Evolutionary conservation across 1,140 invertebrate genomes (phyloP).

Genomic region (Cydia splendana): DNA sequence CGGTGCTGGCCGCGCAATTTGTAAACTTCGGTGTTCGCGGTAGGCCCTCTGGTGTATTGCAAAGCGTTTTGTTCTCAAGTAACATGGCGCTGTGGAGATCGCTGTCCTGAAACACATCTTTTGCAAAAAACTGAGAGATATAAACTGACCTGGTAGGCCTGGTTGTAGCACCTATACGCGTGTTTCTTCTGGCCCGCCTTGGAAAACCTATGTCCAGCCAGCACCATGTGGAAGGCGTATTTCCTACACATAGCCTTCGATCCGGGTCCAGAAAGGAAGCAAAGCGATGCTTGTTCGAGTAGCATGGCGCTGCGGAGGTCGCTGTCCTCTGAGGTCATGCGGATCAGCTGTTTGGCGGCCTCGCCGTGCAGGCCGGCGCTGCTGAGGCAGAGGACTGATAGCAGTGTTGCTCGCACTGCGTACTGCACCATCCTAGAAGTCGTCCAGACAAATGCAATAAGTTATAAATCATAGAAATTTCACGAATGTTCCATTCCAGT

Average conservation of each 20-base stretch:
- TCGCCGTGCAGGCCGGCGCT: slow-evolving; percentile 88
- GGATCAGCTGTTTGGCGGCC: slow-evolving; percentile 95
- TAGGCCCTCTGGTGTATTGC: too few species aligned
- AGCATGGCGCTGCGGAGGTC: slow-evolving; percentile 94
- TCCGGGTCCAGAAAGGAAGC: slow-evolving; percentile 88
- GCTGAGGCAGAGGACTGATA: slow-evolving; percentile 93
- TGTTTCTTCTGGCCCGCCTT: slow-evolving; percentile 95
- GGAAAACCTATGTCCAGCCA: slow-evolving; percentile 95
- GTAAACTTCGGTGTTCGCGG: too few species aligned
- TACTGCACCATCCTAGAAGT: slow-evolving; percentile 89
- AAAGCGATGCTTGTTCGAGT: slow-evolving; percentile 97
- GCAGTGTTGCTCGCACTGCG: slow-evolving; percentile 92
- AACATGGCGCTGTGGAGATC: too few species aligned
- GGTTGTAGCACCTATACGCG: slow-evolving; percentile 94
- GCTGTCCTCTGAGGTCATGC: slow-evolving; percentile 97
- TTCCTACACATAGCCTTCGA: slow-evolving; percentile 89
- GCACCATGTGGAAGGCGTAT: slow-evolving; percentile 98
- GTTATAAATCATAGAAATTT: not conserved
- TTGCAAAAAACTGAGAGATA: not conserved
- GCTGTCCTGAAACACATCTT: too few species aligned
- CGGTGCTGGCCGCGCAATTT: too few species aligned
- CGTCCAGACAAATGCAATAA: not conserved
- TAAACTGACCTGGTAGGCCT: slow-evolving; percentile 89
- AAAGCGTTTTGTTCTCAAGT: too few species aligned
- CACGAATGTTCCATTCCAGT: too few species aligned